phyloP scores from a whole-genome alignment of 2,888 invertebrate genomes.

The Helicoverpa assulta region DNA sequence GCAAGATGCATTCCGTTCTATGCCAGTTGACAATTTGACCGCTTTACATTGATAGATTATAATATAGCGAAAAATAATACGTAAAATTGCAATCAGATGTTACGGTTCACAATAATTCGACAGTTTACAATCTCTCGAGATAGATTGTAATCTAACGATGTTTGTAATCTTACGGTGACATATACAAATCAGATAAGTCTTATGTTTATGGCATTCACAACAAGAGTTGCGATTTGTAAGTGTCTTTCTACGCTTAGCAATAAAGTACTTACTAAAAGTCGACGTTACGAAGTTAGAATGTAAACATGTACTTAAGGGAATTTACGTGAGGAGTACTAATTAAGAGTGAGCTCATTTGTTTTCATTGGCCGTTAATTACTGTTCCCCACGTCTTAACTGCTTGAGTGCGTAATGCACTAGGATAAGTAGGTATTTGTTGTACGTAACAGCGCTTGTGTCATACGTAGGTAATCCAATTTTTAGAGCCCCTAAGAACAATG shows the following conservation, averaged over 20 bases:
- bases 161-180: too few relatives aligned
- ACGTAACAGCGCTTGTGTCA: slow-evolving; percentile 10
- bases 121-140: too few relatives aligned
- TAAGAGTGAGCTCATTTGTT: not conserved
- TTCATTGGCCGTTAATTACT: slow-evolving; percentile 2
- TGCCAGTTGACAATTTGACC: too few relatives aligned
- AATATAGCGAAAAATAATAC: too few relatives aligned
- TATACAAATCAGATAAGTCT: slow-evolving; percentile 8
- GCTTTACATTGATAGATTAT: too few relatives aligned
- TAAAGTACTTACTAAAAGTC: not conserved
- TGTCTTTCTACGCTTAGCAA: not conserved
- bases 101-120: too few relatives aligned
- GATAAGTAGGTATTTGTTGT: not conserved
- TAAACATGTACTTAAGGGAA: not conserved
- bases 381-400: not conserved
- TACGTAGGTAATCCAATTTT: slow-evolving; percentile 1
- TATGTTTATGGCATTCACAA: not conserved
- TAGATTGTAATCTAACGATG: too few relatives aligned
- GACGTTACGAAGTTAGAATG: not conserved
- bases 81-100: too few relatives aligned
- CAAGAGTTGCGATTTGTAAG: slow-evolving; percentile 2
- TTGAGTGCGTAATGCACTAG: not conserved
- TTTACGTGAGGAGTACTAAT: not conserved
- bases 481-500: not conserved
- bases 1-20: too few relatives aligned